Conservation (phyloP, 2,113 vertebrate genomes). For the Melanerpes aurifrons region DNA sequence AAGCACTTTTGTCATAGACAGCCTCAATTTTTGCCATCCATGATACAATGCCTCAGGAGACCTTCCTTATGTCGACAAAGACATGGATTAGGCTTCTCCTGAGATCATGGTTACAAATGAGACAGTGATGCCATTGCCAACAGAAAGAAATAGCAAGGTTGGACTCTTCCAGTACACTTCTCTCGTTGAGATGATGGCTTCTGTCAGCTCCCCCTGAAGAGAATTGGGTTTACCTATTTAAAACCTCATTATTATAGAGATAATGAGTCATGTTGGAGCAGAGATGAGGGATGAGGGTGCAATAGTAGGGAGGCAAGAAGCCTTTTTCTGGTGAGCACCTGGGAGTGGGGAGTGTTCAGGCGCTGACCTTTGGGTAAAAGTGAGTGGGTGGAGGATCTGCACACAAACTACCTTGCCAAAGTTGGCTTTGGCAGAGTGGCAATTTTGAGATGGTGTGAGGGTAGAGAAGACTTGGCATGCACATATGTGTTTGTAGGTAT, state of each 20-base stretch:
- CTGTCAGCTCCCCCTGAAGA: neutral
- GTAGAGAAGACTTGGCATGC: neutral
- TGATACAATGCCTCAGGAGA: conserved; percentile 3
- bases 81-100: neutral
- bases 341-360: neutral
- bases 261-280: neutral
- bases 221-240: neutral
- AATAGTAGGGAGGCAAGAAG: neutral
- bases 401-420: neutral
- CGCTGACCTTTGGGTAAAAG: neutral
- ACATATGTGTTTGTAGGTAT: neutral
- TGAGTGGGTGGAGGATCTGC: neutral
- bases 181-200: neutral
- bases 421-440: neutral
- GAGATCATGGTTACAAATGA: neutral
- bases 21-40: neutral
- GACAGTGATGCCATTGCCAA: neutral
- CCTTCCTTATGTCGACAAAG: neutral
- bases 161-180: neutral
- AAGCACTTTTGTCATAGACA: conserved; percentile 29
- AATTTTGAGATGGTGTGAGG: neutral
- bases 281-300: neutral
- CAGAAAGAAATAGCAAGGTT: neutral
- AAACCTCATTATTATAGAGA: neutral
- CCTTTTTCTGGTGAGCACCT: neutral